Conservation (phyloP, 2,797 vertebrate species). For the Bryconaethiops microstoma region DNA sequence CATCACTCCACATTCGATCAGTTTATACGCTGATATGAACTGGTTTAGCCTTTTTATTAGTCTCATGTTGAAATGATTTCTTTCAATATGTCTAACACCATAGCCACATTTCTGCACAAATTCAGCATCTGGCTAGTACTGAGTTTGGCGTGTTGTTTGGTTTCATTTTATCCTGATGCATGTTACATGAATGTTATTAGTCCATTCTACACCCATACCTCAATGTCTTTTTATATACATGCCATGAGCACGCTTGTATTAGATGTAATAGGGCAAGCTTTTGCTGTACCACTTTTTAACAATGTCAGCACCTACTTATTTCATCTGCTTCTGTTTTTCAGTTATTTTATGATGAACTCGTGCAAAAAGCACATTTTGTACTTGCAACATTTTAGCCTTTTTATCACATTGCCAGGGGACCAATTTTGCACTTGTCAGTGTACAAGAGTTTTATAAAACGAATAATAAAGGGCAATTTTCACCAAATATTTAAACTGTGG, state of each 20-base stretch:
- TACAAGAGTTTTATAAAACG: constrained; percentile 59
- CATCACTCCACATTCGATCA: background rate
- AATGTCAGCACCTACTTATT: constrained; percentile 66
- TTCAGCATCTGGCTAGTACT: constrained; percentile 11
- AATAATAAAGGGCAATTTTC: constrained; percentile 77
- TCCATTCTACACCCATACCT: constrained; percentile 69
- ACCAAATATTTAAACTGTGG: constrained; percentile 69
- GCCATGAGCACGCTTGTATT: constrained; percentile 64
- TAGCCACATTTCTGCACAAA: background rate
- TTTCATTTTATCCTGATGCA: constrained; percentile 69
- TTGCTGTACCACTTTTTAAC: constrained; percentile 70
- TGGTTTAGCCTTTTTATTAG: background rate
- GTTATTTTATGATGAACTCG: constrained; percentile 56
- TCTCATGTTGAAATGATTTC: background rate
- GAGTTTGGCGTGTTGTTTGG: constrained; percentile 60
- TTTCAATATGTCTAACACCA: background rate
- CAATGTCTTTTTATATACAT: constrained; percentile 66
- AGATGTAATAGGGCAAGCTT: constrained; percentile 52
- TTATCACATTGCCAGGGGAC: constrained; percentile 55
- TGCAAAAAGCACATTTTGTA: constrained; percentile 65
- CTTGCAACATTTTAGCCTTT: constrained; percentile 45
- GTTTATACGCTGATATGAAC: background rate
- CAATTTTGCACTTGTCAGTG: constrained; percentile 69
- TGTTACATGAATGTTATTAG: constrained; percentile 65
- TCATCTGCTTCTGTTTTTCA: constrained; percentile 60